Percentiles rank a stretch among this genome's conserved stretches.
These are phyloP conservation scores for Xylophagus ater DNA, from an alignment of 2,888 invertebrate species.

Conservation along the genomic window DNA sequence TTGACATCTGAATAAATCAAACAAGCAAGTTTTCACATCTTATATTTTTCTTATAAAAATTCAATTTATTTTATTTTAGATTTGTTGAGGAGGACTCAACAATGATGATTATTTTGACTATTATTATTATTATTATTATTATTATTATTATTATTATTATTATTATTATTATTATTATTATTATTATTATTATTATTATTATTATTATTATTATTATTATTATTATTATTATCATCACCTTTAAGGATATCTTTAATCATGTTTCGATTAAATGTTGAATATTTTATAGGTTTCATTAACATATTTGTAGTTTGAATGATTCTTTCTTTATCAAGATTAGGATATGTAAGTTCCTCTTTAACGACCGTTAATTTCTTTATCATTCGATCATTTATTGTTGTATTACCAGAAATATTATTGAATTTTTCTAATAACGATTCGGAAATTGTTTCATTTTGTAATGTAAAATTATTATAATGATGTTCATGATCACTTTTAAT, in stretches of 20 bases:
- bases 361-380: constrained; percentile 18
- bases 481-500: constrained; percentile 16
- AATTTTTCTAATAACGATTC: constrained; percentile 58
- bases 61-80: too few species aligned
- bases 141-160: too few species aligned
- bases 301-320: too few species aligned
- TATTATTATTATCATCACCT: background rate
- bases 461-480: constrained; percentile 23
- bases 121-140: too few species aligned
- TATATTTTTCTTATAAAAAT: too few species aligned
- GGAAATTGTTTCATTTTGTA: constrained; percentile 44
- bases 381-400: constrained; percentile 17
- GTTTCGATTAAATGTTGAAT: constrained; percentile 10
- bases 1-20: too few species aligned
- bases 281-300: constrained; percentile 10
- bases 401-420: constrained; percentile 53
- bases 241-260: constrained; percentile 6
- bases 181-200: too few species aligned
- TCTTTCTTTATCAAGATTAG: background rate
- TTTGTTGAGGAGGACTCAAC: too few species aligned
- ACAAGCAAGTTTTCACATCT: too few species aligned
- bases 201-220: too few species aligned
- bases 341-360: constrained; percentile 16
- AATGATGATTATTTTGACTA: too few species aligned
- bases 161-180: too few species aligned